Conservation (phyloP, 2,797 vertebrate species). For the Ptychobarbus kaznakovi region DNA sequence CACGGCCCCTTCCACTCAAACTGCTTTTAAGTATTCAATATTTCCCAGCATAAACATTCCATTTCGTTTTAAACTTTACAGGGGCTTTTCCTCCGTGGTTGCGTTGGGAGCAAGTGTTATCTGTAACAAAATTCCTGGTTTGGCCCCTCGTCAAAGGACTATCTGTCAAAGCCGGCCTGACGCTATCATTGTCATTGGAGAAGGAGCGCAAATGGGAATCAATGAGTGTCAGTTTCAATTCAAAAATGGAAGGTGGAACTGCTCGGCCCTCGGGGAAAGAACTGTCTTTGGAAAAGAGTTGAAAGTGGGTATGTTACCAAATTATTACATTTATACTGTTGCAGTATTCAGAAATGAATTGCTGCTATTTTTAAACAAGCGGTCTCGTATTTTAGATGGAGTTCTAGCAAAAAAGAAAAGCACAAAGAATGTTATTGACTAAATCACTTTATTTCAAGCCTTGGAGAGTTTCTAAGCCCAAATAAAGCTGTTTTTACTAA, state of each 20-base stretch:
- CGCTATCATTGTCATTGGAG: constrained; percentile 97
- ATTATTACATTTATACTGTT: constrained; percentile 51
- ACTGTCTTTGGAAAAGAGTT: constrained; percentile 98
- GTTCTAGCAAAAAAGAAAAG: neutral
- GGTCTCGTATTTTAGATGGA: neutral
- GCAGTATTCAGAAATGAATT: neutral
- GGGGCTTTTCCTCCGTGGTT: constrained; percentile 94
- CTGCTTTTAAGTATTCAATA: neutral
- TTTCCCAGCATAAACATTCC: neutral
- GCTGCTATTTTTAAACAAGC: neutral
- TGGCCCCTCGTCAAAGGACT: constrained; percentile 94
- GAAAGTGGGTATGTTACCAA: constrained; percentile 93
- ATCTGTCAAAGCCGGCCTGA: constrained; percentile 98
- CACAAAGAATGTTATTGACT: neutral
- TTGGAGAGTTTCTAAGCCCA: neutral
- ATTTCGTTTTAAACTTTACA: constrained; percentile 63
- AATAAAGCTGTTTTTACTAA: constrained; percentile 1
- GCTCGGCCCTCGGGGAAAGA: constrained; percentile 93
- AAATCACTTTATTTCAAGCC: neutral
- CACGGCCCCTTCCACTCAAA: neutral
- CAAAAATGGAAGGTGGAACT: constrained; percentile 95
- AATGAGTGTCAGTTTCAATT: constrained; percentile 98
- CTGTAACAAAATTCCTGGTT: constrained; percentile 97
- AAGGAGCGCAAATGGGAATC: constrained; percentile 96
- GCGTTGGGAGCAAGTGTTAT: constrained; percentile 97